phyloP scores from a whole-genome alignment of 37 sponge, comb jelly and placozoan species.

The Halisarca cf. caerulea region DNA sequence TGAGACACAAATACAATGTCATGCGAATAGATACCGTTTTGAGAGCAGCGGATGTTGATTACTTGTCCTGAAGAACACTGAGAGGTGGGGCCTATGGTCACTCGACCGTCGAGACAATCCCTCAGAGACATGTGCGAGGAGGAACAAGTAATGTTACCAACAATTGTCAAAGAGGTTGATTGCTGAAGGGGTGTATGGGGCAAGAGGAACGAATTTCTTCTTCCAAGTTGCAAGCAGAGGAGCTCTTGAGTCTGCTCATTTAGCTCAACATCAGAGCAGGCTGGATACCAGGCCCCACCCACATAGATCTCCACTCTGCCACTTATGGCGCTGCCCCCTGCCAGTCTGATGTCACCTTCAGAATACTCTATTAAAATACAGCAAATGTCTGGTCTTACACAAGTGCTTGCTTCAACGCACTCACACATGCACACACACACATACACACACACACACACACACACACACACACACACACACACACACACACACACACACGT shows the following conservation, averaged over 20 bases:
- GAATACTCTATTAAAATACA: not conserved
- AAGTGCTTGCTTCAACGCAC: no score
- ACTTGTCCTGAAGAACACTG: no score
- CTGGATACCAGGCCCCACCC: slow-evolving; percentile 4
- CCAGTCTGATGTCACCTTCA: not conserved
- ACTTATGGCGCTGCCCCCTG: not conserved
- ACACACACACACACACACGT: no score
- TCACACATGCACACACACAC: no score
- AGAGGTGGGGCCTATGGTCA: no score
- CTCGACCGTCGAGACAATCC: not conserved
- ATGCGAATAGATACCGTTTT: no score
- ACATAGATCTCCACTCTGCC: not conserved
- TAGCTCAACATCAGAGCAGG: not conserved
- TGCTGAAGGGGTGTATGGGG: not conserved
- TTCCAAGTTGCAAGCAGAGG: not conserved
- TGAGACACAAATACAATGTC: no score
- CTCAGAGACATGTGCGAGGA: not conserved
- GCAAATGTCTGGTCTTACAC: no score
- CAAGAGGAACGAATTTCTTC: not conserved
- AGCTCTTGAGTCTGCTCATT: not conserved
- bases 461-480: no score
- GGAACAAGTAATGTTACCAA: not conserved
- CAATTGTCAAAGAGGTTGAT: not conserved
- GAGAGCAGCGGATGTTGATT: no score
- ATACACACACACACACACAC: no score